phyloP scores from a whole-genome alignment of 2,888 invertebrate genomes.

The Prionchulus punctatus region DNA sequence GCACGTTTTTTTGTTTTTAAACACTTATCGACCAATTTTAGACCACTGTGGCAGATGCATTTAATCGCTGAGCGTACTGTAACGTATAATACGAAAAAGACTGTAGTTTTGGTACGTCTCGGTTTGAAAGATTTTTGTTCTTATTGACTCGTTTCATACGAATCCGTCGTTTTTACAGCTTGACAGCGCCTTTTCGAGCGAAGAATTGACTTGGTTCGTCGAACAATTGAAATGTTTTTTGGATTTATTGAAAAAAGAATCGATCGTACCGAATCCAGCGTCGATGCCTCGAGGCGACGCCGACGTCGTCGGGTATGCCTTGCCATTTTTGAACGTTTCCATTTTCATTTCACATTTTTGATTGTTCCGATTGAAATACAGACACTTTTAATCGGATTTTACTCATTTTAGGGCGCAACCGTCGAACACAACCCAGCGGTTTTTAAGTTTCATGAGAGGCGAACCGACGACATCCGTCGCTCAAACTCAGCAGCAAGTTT shows the following conservation, averaged over 20 bases:
- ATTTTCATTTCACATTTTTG: too few relatives aligned
- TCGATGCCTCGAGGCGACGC: too few relatives aligned
- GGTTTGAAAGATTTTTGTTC: not conserved
- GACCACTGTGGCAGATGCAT: constrained; percentile 56
- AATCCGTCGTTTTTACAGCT: constrained; percentile 38
- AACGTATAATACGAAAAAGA: not conserved
- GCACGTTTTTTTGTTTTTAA: not conserved
- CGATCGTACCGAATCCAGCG: constrained; percentile 34
- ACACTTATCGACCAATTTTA: not conserved
- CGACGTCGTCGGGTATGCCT: too few relatives aligned
- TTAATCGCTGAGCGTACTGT: constrained; percentile 23
- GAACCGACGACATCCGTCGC: too few relatives aligned
- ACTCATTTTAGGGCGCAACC: too few relatives aligned
- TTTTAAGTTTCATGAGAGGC: too few relatives aligned
- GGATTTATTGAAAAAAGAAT: constrained; percentile 54
- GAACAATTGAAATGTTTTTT: constrained; percentile 57
- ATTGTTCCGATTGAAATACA: too few relatives aligned
- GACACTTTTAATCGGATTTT: too few relatives aligned
- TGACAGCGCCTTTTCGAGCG: constrained; percentile 49
- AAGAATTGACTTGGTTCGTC: constrained; percentile 55
- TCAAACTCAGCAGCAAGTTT: constrained; percentile 13
- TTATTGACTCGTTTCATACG: not conserved
- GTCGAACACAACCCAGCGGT: too few relatives aligned
- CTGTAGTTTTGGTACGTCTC: not conserved
- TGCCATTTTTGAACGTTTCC: too few relatives aligned